A percentile compares a stretch with the other conserved stretches of the same genome.
Conservation (phyloP, 2,888 invertebrate genomes). For the Tridacna gigas region DNA sequence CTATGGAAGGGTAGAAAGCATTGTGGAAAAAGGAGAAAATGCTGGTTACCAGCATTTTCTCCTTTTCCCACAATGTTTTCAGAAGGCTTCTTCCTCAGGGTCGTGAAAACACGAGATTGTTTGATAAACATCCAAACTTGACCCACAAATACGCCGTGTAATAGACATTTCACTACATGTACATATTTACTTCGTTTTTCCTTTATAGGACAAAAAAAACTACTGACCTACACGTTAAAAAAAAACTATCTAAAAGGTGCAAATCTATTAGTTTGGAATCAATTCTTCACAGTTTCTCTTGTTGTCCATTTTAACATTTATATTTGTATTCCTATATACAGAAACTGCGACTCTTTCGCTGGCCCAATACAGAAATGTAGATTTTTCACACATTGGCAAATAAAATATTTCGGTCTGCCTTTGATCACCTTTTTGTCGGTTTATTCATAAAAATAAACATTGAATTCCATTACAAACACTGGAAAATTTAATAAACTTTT, state of each 20-base stretch:
- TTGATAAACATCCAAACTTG: too few species aligned
- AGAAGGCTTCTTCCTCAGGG: too few species aligned
- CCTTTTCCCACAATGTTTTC: too few species aligned
- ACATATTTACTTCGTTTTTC: too few species aligned
- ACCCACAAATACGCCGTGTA: too few species aligned
- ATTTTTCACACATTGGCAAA: slow-evolving; percentile 21
- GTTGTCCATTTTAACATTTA: not conserved
- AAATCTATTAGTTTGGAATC: not conserved
- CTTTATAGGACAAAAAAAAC: too few species aligned
- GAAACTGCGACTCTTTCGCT: slow-evolving; percentile 16
- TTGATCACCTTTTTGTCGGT: slow-evolving; percentile 15
- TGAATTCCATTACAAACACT: slow-evolving; percentile 6
- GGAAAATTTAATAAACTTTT: slow-evolving; percentile 6
- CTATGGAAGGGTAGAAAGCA: too few species aligned
- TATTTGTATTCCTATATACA: slow-evolving; percentile 16
- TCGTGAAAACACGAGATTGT: too few species aligned
- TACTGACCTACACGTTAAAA: not conserved
- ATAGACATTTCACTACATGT: too few species aligned
- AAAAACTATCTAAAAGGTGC: not conserved
- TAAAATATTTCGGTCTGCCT: not conserved
- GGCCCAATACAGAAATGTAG: not conserved
- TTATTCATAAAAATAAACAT: slow-evolving; percentile 25
- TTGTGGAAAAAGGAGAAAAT: too few species aligned
- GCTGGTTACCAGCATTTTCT: too few species aligned
- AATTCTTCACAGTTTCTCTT: slow-evolving; percentile 11